Conservation (phyloP, 2,113 vertebrate genomes). For the Lota lota region DNA sequence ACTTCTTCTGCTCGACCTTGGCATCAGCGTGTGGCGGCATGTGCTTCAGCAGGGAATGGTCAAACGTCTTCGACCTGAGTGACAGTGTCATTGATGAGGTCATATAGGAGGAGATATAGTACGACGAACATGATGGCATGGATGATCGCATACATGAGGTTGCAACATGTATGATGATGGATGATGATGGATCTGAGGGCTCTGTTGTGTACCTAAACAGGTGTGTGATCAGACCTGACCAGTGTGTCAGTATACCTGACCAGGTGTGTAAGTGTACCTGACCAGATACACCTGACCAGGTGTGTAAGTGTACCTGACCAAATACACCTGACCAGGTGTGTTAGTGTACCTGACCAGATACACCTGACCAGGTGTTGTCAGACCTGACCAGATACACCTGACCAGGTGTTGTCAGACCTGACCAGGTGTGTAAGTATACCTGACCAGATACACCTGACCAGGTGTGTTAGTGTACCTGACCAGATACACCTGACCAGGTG, state of each 20-base stretch:
- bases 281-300: too few relatives aligned
- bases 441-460: too few relatives aligned
- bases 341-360: too few relatives aligned
- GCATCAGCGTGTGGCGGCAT: slow-evolving; percentile 65
- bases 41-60: slow-evolving; percentile 61
- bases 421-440: too few relatives aligned
- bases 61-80: slow-evolving; percentile 82
- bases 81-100: background rate
- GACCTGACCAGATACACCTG: too few relatives aligned
- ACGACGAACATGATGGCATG: background rate
- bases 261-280: too few relatives aligned
- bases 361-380: too few relatives aligned
- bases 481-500: too few relatives aligned
- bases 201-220: background rate
- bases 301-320: too few relatives aligned
- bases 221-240: background rate
- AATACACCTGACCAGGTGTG: too few relatives aligned
- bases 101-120: background rate
- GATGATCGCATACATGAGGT: background rate
- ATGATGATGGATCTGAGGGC: background rate
- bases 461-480: too few relatives aligned
- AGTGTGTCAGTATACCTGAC: background rate
- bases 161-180: background rate
- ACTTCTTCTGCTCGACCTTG: slow-evolving; percentile 87
- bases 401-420: too few relatives aligned